Conservation (phyloP, 2,888 invertebrate genomes). For the Drosophila quasianomalipes region DNA sequence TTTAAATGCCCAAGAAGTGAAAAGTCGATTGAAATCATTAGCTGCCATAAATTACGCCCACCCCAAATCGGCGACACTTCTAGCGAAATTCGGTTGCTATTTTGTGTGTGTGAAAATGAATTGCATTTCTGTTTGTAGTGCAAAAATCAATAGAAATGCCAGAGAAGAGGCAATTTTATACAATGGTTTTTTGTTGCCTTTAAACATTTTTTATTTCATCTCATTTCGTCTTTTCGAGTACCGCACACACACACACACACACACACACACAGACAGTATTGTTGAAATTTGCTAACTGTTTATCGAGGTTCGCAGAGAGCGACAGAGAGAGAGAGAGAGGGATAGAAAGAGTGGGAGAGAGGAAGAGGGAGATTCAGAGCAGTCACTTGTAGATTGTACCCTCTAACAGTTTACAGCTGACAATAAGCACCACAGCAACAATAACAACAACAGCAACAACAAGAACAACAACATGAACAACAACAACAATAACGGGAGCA, state of each 20-base stretch:
- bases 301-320: conserved; percentile 24
- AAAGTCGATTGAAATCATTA: conserved; percentile 60
- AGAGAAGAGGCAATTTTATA: conserved; percentile 40
- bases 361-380: conserved; percentile 15
- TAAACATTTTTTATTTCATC: conserved; percentile 49
- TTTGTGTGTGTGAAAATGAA: conserved; percentile 69
- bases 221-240: conserved; percentile 72
- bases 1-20: conserved; percentile 16
- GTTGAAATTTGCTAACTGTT: conserved; percentile 53
- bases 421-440: conserved; percentile 51
- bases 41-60: conserved; percentile 70
- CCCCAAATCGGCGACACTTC: conserved; percentile 29
- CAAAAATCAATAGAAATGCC: conserved; percentile 78
- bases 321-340: background rate
- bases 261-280: conserved; percentile 22
- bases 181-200: conserved; percentile 54
- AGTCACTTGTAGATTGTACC: conserved; percentile 68
- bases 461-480: background rate
- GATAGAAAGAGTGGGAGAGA: background rate
- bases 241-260: conserved; percentile 27
- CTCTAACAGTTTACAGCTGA: conserved; percentile 51
- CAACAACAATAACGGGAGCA: conserved; percentile 22
- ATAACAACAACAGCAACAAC: conserved; percentile 18
- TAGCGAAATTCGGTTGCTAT: conserved; percentile 44
- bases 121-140: conserved; percentile 72